Percentiles rank a stretch among this genome's conserved stretches.
Conservation (phyloP, 2,797 vertebrate species). For the Cichlasoma orientale region DNA sequence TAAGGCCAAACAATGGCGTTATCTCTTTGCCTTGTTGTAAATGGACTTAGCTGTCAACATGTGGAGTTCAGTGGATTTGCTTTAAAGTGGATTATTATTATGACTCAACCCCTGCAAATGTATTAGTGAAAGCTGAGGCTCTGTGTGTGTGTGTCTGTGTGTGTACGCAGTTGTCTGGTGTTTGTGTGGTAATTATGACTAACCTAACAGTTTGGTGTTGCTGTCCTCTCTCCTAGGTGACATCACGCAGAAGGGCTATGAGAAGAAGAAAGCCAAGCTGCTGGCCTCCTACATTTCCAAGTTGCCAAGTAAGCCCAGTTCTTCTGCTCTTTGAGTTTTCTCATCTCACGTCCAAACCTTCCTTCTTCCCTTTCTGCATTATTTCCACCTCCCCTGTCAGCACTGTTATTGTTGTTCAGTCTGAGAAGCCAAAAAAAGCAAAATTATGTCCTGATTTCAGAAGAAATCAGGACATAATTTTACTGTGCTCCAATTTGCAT, state of each 20-base stretch:
- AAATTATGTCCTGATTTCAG: background rate
- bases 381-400: background rate
- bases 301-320: conserved; percentile 85
- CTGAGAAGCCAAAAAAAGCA: background rate
- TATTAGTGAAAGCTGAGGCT: conserved; percentile 42
- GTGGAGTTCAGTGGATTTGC: conserved; percentile 59
- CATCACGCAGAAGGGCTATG: conserved; percentile 98
- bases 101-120: conserved; percentile 57
- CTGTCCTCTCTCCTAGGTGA: conserved; percentile 86
- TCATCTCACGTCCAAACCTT: background rate
- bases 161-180: conserved; percentile 17
- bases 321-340: conserved; percentile 15
- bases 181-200: conserved; percentile 66
- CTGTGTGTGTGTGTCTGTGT: conserved; percentile 16
- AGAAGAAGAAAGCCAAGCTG: conserved; percentile 96
- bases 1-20: conserved; percentile 62
- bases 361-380: background rate
- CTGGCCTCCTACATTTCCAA: conserved; percentile 89
- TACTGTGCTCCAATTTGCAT: background rate
- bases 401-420: background rate
- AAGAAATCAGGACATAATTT: background rate
- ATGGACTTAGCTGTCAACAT: conserved; percentile 54
- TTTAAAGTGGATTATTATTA: conserved; percentile 71
- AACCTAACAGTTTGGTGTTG: conserved; percentile 70
- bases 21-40: conserved; percentile 52